These are phyloP conservation scores for Sardinella longiceps DNA, from an alignment of 2,797 vertebrate species.

Conservation along the genomic window DNA sequence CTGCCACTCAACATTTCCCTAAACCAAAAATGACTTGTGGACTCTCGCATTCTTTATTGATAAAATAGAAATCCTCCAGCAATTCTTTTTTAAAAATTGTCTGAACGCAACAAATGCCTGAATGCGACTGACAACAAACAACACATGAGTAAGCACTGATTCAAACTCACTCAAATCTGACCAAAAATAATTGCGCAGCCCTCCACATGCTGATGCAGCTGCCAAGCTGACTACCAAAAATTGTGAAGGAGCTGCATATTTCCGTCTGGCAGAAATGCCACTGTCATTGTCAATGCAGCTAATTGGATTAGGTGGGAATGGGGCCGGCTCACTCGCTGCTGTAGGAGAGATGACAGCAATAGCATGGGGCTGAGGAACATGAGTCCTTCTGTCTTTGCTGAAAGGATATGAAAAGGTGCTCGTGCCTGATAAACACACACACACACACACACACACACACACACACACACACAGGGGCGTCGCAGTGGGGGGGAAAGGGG, in stretches of 20 bases:
- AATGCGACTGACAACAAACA: not conserved
- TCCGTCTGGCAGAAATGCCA: not conserved
- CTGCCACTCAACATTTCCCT: not conserved
- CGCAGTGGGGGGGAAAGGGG: too few relatives aligned
- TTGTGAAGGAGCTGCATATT: not conserved
- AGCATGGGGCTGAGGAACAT: not conserved
- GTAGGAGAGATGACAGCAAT: not conserved
- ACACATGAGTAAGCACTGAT: constrained; percentile 1
- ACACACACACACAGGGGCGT: too few relatives aligned
- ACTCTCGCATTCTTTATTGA: not conserved
- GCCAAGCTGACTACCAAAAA: not conserved
- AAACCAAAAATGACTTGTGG: not conserved
- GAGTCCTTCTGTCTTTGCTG: not conserved
- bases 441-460: not conserved
- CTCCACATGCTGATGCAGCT: not conserved
- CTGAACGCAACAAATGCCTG: not conserved
- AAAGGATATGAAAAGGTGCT: not conserved
- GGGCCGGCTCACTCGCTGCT: not conserved
- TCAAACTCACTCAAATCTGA: not conserved
- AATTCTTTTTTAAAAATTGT: not conserved
- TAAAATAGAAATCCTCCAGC: not conserved
- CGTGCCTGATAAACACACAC: not conserved
- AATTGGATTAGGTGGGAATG: constrained; percentile 3
- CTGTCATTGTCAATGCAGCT: not conserved
- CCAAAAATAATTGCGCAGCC: not conserved